These are phyloP conservation scores for Zaprionus ghesquierei DNA, from an alignment of 1,140 invertebrate species.

Conservation along the genomic window DNA sequence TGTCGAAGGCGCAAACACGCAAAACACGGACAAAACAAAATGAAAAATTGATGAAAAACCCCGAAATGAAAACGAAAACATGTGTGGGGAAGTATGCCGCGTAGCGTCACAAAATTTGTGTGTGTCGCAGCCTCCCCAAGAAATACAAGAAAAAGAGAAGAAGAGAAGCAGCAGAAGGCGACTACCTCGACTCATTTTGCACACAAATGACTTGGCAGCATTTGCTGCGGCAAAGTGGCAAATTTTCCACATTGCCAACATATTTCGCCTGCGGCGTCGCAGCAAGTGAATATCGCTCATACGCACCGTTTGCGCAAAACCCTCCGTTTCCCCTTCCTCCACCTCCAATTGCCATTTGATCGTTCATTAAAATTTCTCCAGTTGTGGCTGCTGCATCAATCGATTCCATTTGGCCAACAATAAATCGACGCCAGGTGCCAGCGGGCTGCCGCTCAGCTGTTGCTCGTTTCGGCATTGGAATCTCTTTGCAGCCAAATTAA, in stretches of 20 bases:
- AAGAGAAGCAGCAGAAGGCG: background rate
- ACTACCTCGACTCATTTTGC: constrained; percentile 30
- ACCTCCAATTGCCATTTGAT: constrained; percentile 65
- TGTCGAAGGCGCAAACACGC: constrained; percentile 73
- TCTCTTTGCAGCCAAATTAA: constrained; percentile 35
- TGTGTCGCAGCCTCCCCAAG: background rate
- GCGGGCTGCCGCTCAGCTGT: constrained; percentile 9
- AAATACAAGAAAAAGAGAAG: background rate
- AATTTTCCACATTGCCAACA: constrained; percentile 66
- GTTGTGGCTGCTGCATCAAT: constrained; percentile 29
- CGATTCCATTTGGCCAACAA: constrained; percentile 39
- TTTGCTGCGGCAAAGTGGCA: constrained; percentile 60
- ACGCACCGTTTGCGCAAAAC: constrained; percentile 63
- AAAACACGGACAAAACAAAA: constrained; percentile 73
- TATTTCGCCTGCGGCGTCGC: constrained; percentile 36
- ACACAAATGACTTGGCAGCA: constrained; percentile 26
- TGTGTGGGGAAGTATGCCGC: constrained; percentile 45
- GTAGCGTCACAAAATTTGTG: constrained; percentile 30
- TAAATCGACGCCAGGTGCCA: constrained; percentile 48
- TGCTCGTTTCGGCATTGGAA: background rate
- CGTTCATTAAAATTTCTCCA: constrained; percentile 65
- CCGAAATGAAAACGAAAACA: constrained; percentile 51
- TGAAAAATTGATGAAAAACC: constrained; percentile 70
- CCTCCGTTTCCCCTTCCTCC: constrained; percentile 11
- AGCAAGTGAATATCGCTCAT: constrained; percentile 59